A percentile compares a stretch with the other conserved stretches of the same genome.
Conservation (phyloP, 2,797 vertebrate genomes). For the Aviceda leuphotes region DNA sequence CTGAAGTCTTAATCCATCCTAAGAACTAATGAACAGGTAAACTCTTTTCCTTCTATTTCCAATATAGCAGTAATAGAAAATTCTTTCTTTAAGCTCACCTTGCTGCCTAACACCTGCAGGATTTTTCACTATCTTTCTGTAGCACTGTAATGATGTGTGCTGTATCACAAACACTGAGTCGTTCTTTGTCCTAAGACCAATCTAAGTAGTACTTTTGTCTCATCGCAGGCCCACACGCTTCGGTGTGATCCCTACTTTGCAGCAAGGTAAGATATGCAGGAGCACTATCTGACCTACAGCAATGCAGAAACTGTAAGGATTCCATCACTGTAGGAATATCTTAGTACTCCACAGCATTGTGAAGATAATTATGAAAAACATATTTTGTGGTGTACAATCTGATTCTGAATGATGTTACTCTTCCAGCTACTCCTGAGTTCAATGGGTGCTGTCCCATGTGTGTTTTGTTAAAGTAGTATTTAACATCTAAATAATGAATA, state of each 20-base stretch:
- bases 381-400: neutral
- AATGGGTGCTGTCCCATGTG: neutral
- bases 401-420: neutral
- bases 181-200: neutral
- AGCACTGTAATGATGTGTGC: neutral
- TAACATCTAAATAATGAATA: neutral
- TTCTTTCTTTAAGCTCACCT: neutral
- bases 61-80: neutral
- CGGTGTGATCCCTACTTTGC: neutral
- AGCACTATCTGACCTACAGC: neutral
- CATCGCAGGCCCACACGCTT: neutral
- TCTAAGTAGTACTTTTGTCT: neutral
- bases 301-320: neutral
- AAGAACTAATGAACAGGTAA: neutral
- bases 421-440: neutral
- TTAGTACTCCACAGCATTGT: neutral
- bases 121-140: neutral
- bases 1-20: neutral
- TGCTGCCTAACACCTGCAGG: neutral
- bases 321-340: neutral
- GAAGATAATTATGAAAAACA: neutral
- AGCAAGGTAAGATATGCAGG: neutral
- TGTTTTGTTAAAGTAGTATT: neutral
- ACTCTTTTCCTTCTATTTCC: neutral
- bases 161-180: neutral